These are phyloP conservation scores for Calyptommatus sinebrachiatus DNA, from an alignment of 2,113 vertebrate genomes.

Conservation along the genomic window DNA sequence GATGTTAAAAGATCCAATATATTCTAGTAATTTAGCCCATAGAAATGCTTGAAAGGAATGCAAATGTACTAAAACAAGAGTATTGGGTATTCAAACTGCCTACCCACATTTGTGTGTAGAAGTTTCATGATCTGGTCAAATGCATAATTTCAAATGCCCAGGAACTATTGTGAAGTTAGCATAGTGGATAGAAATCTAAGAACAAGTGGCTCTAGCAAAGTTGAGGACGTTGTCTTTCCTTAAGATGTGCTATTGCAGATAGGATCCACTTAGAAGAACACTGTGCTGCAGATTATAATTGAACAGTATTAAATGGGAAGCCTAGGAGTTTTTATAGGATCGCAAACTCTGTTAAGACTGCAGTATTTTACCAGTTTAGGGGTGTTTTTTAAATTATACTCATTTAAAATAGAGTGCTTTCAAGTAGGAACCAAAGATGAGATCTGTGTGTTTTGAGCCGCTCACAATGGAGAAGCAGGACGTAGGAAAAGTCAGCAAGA, in stretches of 20 bases:
- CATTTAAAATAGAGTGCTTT: no score
- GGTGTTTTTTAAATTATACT: not conserved
- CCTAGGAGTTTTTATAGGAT: not conserved
- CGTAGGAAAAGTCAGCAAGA: no score
- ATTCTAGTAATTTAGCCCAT: not conserved
- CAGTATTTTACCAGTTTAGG: fast-evolving
- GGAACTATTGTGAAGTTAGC: not conserved
- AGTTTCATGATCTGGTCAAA: fast-evolving
- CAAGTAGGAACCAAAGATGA: no score
- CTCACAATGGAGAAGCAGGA: no score
- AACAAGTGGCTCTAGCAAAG: not conserved
- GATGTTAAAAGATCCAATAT: not conserved
- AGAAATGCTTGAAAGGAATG: fast-evolving
- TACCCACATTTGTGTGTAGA: not conserved
- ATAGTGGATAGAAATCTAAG: fast-evolving
- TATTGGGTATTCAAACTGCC: not conserved
- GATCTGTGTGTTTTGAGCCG: no score
- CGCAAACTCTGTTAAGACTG: not conserved
- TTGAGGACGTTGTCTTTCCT: not conserved
- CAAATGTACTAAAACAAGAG: not conserved
- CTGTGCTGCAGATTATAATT: not conserved
- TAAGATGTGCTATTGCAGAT: not conserved
- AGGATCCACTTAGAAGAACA: not conserved
- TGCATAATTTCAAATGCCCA: not conserved
- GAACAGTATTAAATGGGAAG: not conserved